A percentile compares a stretch with the other conserved stretches of the same genome.
Conservation (phyloP, 2,113 vertebrate species). For the Rostratula benghalensis region DNA sequence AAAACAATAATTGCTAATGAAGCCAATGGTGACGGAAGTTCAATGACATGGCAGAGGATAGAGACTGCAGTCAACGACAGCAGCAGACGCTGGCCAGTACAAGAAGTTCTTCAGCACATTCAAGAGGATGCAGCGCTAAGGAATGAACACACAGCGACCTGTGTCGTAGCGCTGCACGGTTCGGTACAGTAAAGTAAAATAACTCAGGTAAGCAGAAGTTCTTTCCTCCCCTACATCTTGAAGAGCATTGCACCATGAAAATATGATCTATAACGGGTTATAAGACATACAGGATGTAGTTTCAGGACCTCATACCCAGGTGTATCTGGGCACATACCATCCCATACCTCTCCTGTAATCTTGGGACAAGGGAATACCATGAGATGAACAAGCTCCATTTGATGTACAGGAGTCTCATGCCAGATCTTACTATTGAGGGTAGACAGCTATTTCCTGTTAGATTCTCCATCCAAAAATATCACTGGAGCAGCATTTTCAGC, state of each 20-base stretch:
- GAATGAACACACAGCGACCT: not conserved
- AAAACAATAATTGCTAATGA: constrained; percentile 67
- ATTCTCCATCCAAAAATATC: not conserved
- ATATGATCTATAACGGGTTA: not conserved
- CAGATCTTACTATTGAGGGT: not conserved
- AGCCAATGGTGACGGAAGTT: constrained; percentile 54
- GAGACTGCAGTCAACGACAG: constrained; percentile 25
- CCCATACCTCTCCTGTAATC: not conserved
- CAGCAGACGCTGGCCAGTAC: not conserved
- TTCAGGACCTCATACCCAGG: not conserved
- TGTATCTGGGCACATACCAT: not conserved
- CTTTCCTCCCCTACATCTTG: not conserved
- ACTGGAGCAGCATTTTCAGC: not conserved
- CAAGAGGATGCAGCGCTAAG: not conserved
- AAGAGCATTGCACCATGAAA: not conserved
- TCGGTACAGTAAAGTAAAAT: not conserved
- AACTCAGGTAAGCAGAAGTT: not conserved
- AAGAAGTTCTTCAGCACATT: not conserved
- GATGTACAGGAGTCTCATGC: not conserved
- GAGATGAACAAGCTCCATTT: not conserved
- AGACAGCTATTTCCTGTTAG: not conserved
- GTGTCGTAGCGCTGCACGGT: not conserved
- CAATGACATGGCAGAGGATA: constrained; percentile 51
- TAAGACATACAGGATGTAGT: not conserved
- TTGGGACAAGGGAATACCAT: not conserved